Base-by-base conservation (phyloP, 2,113 vertebrate genomes). In the Brachyistius frenatus region DNA sequence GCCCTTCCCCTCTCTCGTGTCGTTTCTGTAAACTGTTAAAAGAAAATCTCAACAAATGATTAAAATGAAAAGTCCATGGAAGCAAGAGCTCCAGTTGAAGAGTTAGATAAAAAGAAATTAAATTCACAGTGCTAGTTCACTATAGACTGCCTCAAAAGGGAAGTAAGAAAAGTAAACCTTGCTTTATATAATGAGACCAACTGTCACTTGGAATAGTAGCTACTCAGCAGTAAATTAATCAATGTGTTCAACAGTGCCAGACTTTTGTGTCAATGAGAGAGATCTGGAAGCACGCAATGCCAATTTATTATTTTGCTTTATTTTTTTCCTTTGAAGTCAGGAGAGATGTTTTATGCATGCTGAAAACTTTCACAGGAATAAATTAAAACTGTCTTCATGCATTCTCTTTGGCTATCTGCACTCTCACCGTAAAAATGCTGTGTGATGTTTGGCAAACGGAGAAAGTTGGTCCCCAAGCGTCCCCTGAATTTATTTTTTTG, bases 271-370 rank as follows among this genome's bases (percentile, higher is more conserved):
- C 76, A 84, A 71, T 83, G 76, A 71, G 52, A 70, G 75, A 72
- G 75, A 86, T 84, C 68, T 88, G 58, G 78, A 80, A 87, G 73
- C 63, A 44, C 31, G 57, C 71, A 69, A 75, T 60, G 49, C 56
- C 76, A 84, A 67, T 81, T 86, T 81, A 87, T 84, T 84, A 84
- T 84, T 85, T 84, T 79, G 68, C 79, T 81, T 79, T 78, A 81
- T 91, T 84, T 85, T 64, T 67, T 15, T 49, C 80, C 86, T 93
- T 93, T 93, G 92, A 91, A 93, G 92, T 89, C 69, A 41, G 63
- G 61, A 55, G 44, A 37, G 49, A 90, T 91, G 78, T 92, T 92
- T 91, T 89, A 93, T 93, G 91, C 81, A 92, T 93, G 74, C 31
- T 6, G 76, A 67, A 88, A 91, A 89, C 79, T 85, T 91, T 80